Conservation (phyloP, 2,113 vertebrate species). For the Psettodes erumei region DNA sequence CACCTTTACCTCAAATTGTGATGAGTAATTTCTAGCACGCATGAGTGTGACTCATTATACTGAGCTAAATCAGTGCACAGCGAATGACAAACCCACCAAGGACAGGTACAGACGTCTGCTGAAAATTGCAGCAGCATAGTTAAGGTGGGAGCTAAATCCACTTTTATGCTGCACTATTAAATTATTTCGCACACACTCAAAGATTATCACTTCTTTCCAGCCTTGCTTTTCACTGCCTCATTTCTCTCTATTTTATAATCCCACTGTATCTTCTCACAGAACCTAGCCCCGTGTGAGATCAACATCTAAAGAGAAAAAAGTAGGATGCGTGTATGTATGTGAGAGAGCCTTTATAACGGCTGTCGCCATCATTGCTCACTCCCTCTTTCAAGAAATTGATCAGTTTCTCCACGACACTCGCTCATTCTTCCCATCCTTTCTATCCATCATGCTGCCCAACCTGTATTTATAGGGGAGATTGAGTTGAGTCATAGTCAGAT, state of each 20-base stretch:
- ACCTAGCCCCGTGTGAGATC: slow-evolving; percentile 1
- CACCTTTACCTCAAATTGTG: neutral
- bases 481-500: slow-evolving; percentile 29
- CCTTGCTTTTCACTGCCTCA: neutral
- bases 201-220: neutral
- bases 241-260: slow-evolving; percentile 18
- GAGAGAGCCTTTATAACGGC: slow-evolving; percentile 18
- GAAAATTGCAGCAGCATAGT: slow-evolving; percentile 5
- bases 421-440: slow-evolving; percentile 11
- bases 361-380: slow-evolving; percentile 41
- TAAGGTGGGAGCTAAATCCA: neutral
- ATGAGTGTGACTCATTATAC: neutral
- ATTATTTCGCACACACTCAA: neutral
- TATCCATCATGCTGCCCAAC: slow-evolving; percentile 4
- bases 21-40: neutral
- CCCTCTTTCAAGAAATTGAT: slow-evolving; percentile 38
- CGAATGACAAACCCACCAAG: slow-evolving; percentile 9
- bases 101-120: slow-evolving; percentile 2
- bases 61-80: slow-evolving; percentile 15
- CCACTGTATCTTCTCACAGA: neutral
- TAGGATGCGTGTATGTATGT: slow-evolving; percentile 20
- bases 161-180: neutral
- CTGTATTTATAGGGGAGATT: slow-evolving; percentile 15
- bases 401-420: neutral
- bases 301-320: slow-evolving; percentile 9